A percentile compares a stretch with the other conserved stretches of the same genome.
These are phyloP conservation scores for Leucoma salicis DNA, from an alignment of 2,888 invertebrate species.

Conservation along the genomic window DNA sequence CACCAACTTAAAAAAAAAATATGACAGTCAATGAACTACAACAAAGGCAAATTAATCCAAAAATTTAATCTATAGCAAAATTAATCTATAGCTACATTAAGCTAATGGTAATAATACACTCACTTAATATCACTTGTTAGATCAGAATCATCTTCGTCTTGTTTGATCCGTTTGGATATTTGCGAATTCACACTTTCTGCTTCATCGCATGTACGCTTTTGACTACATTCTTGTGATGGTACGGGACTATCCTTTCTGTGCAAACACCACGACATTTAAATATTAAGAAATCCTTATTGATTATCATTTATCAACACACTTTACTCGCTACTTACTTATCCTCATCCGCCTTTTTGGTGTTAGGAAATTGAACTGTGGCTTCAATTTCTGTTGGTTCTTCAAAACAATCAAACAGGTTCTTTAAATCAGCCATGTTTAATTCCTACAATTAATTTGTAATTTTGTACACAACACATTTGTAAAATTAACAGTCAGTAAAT, in stretches of 20 bases:
- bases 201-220: slow-evolving; percentile 63
- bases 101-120: slow-evolving; percentile 22
- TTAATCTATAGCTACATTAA: no score
- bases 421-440: slow-evolving; percentile 55
- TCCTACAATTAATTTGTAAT: not conserved
- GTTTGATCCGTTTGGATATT: slow-evolving; percentile 51
- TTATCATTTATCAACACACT: not conserved
- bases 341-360: slow-evolving; percentile 40
- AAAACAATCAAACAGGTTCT: slow-evolving; percentile 71
- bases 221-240: slow-evolving; percentile 28
- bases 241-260: slow-evolving; percentile 36
- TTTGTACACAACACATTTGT: not conserved
- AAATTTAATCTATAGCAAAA: no score
- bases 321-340: slow-evolving; percentile 47
- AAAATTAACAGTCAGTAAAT: not conserved
- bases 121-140: slow-evolving; percentile 66
- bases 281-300: no score
- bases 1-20: no score
- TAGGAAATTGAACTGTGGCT: slow-evolving; percentile 51
- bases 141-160: slow-evolving; percentile 57
- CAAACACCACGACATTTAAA: slow-evolving; percentile 10
- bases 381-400: slow-evolving; percentile 53
- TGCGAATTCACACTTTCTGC: slow-evolving; percentile 58
- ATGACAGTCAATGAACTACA: no score
- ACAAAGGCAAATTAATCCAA: no score